Conservation (phyloP, 1,140 invertebrate genomes). For the Apis mellifera region DNA sequence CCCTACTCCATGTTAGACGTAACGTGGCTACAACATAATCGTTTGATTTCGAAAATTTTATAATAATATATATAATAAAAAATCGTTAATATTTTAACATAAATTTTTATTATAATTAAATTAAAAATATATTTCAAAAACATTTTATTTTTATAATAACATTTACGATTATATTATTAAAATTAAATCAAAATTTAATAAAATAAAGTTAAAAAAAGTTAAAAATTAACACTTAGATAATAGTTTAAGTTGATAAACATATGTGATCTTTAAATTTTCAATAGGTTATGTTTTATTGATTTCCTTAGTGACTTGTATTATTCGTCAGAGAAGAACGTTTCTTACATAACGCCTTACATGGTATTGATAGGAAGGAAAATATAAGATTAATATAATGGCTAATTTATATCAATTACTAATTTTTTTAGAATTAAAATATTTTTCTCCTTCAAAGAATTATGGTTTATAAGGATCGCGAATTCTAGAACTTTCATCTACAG, state of each 20-base stretch:
- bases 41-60: not conserved
- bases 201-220: not conserved
- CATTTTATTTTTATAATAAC: too few species aligned
- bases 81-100: too few species aligned
- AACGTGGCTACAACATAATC: not conserved
- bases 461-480: too few species aligned
- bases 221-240: not conserved
- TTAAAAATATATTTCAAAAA: not conserved
- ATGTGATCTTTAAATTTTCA: not conserved
- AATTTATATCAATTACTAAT: not conserved
- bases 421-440: too few species aligned
- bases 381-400: not conserved
- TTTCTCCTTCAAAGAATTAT: too few species aligned
- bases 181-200: not conserved
- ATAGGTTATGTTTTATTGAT: not conserved
- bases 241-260: not conserved
- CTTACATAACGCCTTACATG: constrained; percentile 6
- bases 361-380: not conserved
- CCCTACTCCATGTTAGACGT: constrained; percentile 28
- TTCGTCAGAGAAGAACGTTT: not conserved
- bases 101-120: not conserved
- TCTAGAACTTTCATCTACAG: not conserved
- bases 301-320: not conserved
- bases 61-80: not conserved
- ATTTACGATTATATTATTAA: not conserved